Evolutionary conservation across 2,888 invertebrate species (phyloP), one percentile per base, ranked within the genome.

Genomic region (Dasysyrphus albostriatus): DNA sequence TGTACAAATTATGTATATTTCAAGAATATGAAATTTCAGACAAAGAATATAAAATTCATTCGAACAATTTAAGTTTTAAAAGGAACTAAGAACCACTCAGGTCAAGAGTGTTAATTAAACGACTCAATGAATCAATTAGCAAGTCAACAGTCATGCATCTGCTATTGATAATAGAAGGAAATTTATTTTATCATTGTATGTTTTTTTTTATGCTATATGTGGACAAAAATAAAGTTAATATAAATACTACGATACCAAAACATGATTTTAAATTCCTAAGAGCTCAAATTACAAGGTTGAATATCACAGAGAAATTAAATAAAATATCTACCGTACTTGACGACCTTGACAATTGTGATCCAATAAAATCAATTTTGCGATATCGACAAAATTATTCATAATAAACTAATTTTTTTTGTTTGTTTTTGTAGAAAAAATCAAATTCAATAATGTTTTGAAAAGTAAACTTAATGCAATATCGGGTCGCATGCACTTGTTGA

Each of bases 41-140:
- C 69, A 69, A 54, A 69, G 51, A 69, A 51, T 39, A 67, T 34
- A 19, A 19, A 34, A 49, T 19, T 49, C 49, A 37, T 34, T 47
- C 19, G 47, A 24, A 19, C 14, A 67, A 49, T 49, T 49, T 12
- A 67, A 67, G 49, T 34, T 14, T 34, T 49, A 32, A 59, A 24
- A 44, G n/a, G 14, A 78, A 49, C 39, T 10, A 39, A 70, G n/a
- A 67, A 49, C 59, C 65, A 67, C 61, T 47, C 34, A 70, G 69
- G 70, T 78, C 70, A 72, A 16, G 34, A 78, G 61, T 72, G 70
- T 72, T 78, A 78, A 78, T 72, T 72, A 16, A 72, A 14, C 16
- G 44, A 63, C 61, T 72, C 54, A 63, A 72, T 61, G 24, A 63
- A 49, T 69, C 49, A 61, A 67, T 65, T 29, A 54, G 54, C 24